Evolutionary conservation across 2,113 vertebrate genomes (phyloP).

Genomic region (Anarrhichthys ocellatus): DNA sequence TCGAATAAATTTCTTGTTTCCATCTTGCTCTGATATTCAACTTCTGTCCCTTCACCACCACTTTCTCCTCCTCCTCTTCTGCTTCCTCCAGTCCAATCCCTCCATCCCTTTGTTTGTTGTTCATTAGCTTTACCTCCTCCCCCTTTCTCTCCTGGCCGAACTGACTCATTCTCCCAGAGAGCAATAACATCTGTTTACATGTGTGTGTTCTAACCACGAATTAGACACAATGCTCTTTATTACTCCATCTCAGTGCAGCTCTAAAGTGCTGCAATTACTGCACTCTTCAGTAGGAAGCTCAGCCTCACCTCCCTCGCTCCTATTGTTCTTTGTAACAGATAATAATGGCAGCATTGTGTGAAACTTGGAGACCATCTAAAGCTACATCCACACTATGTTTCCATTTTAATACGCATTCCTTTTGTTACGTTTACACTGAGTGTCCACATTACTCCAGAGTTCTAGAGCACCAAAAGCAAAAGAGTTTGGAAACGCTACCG

Average conservation of each 20-base stretch:
- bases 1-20: background rate
- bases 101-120: constrained; percentile 27
- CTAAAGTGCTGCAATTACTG: constrained; percentile 59
- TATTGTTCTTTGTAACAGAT: background rate
- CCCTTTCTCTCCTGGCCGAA: constrained; percentile 33
- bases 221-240: constrained; percentile 55
- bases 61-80: background rate
- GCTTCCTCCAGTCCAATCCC: background rate
- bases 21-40: background rate
- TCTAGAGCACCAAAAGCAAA: too few species aligned
- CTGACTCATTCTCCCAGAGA: constrained; percentile 54
- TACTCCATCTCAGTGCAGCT: constrained; percentile 36
- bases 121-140: constrained; percentile 45
- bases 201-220: constrained; percentile 13
- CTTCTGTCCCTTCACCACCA: background rate
- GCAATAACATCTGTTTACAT: constrained; percentile 34
- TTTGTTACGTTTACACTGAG: too few species aligned
- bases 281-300: constrained; percentile 1
- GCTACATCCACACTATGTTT: background rate
- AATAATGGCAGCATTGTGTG: background rate
- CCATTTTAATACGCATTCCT: background rate
- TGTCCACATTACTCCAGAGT: too few species aligned
- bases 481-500: too few species aligned
- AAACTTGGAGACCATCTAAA: background rate
- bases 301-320: background rate